Evolutionary conservation across 2,888 invertebrate species (phyloP).

Genomic region (Allacma fusca): DNA sequence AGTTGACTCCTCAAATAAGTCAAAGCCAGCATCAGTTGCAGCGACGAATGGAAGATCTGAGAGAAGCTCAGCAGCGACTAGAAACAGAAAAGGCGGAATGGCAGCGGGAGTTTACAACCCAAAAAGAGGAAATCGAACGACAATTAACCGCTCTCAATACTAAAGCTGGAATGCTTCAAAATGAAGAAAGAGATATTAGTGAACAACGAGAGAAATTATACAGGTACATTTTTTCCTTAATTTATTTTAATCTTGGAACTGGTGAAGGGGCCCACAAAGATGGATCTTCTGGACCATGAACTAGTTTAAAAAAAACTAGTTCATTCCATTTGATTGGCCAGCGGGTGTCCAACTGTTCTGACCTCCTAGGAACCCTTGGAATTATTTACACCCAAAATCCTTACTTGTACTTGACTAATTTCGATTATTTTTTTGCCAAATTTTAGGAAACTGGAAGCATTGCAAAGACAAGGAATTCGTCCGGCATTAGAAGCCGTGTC

Average conservation of each 20-base stretch:
- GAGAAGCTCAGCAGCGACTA: slow-evolving; percentile 60
- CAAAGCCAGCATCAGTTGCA: slow-evolving; percentile 60
- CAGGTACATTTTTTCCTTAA: slow-evolving; percentile 65
- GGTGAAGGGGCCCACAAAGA: too few relatives aligned
- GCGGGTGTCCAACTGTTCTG: too few relatives aligned
- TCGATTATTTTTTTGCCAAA: not conserved
- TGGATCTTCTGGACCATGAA: too few relatives aligned
- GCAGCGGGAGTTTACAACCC: slow-evolving; percentile 55
- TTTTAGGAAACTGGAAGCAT: slow-evolving; percentile 75
- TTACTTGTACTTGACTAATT: too few relatives aligned
- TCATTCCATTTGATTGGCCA: too few relatives aligned
- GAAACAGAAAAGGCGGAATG: slow-evolving; percentile 60
- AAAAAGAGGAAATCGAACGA: slow-evolving; percentile 57
- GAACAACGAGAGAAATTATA: slow-evolving; percentile 92
- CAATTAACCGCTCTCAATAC: slow-evolving; percentile 52
- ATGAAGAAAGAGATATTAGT: slow-evolving; percentile 85
- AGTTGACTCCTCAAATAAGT: slow-evolving; percentile 53
- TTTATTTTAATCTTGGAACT: too few relatives aligned
- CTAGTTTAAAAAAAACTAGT: too few relatives aligned
- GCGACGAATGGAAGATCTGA: slow-evolving; percentile 60
- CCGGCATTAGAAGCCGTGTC: slow-evolving; percentile 59
- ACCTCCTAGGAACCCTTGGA: too few relatives aligned
- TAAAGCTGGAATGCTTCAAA: slow-evolving; percentile 71
- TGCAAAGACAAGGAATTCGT: slow-evolving; percentile 76
- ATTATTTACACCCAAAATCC: too few relatives aligned